Evolutionary conservation across 2,113 vertebrate species (phyloP).

Genomic region (Gobius niger): DNA sequence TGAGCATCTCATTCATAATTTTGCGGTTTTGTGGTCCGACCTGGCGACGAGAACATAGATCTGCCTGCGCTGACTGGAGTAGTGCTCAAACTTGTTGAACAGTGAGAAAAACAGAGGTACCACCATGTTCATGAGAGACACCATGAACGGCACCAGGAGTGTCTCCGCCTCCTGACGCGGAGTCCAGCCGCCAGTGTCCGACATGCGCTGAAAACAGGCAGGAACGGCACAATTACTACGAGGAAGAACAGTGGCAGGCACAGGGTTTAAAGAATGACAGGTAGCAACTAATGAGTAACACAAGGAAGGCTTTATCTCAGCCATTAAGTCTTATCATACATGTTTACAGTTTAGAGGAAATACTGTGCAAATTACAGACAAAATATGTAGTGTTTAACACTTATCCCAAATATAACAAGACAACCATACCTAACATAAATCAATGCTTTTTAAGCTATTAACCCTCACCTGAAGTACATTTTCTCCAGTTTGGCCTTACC

Average conservation of each 20-base stretch:
- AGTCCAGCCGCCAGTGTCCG: slow-evolving; percentile 22
- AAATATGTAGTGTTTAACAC: no score
- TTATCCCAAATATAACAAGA: no score
- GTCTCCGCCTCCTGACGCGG: slow-evolving; percentile 75
- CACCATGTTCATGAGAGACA: slow-evolving; percentile 84
- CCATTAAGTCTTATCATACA: slow-evolving; percentile 3
- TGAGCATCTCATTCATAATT: background rate
- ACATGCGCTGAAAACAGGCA: slow-evolving; percentile 19
- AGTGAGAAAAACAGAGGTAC: slow-evolving; percentile 86
- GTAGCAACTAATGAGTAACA: slow-evolving; percentile 6
- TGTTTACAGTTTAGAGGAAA: background rate
- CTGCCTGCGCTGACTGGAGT: slow-evolving; percentile 78
- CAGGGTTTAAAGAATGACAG: slow-evolving; percentile 11
- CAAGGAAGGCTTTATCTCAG: background rate
- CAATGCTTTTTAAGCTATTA: no score
- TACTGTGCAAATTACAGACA: no score
- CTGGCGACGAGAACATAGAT: slow-evolving; percentile 84
- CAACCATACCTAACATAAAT: no score
- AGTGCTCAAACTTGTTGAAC: slow-evolving; percentile 84
- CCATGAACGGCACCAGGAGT: slow-evolving; percentile 83
- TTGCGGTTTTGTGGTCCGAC: slow-evolving; percentile 64
- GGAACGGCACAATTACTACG: background rate
- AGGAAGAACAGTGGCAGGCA: background rate
- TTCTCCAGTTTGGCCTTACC: no score
- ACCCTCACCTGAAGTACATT: no score